Evolutionary conservation across 2,888 invertebrate species (phyloP).

Genomic region (Lasius platythorax): DNA sequence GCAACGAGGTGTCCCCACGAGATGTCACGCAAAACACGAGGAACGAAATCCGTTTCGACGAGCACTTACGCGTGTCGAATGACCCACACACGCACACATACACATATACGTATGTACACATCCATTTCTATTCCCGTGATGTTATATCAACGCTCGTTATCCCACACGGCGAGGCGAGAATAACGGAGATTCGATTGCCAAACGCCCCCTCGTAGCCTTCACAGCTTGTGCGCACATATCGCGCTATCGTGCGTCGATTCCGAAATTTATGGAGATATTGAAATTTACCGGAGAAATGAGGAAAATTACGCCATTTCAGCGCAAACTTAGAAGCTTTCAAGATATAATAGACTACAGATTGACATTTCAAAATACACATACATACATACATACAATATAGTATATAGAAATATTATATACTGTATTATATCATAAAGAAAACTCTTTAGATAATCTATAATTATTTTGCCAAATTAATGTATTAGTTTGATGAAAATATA

Average conservation of each 20-base stretch:
- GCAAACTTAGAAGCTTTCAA: not conserved
- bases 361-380: not conserved
- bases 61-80: constrained; percentile 34
- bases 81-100: not conserved
- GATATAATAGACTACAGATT: constrained; percentile 10
- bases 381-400: not conserved
- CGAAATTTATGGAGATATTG: constrained; percentile 60
- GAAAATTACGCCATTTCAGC: not conserved
- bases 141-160: constrained; percentile 33
- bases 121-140: constrained; percentile 18
- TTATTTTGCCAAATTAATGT: too few relatives aligned
- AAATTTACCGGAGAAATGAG: constrained; percentile 23
- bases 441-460: not conserved
- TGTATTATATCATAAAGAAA: too few relatives aligned
- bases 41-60: constrained; percentile 33
- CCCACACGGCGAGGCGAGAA: constrained; percentile 59
- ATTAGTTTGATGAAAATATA: too few relatives aligned
- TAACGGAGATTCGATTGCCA: constrained; percentile 61
- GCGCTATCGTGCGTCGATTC: constrained; percentile 53
- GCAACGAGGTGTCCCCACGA: not conserved
- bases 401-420: too few relatives aligned
- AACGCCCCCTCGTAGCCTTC: constrained; percentile 66
- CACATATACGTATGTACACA: not conserved
- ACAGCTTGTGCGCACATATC: constrained; percentile 63
- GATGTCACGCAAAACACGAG: not conserved